Percentiles rank a stretch among this genome's conserved stretches.
Conservation (phyloP, 1,140 invertebrate species). For the Brachionus sp. region DNA sequence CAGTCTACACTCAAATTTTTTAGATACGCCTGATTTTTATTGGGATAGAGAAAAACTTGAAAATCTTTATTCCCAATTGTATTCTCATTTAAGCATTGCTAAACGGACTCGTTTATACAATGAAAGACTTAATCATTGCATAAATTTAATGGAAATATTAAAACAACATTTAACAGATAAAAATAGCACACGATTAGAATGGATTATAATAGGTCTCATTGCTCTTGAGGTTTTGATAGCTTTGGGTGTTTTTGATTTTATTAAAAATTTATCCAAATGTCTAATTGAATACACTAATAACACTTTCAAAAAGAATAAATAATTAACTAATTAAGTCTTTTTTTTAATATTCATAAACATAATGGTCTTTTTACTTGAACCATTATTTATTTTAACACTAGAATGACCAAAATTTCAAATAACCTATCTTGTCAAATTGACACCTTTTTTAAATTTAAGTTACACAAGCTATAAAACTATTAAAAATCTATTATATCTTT, state of each 20-base stretch:
- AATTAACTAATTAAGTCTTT: background rate
- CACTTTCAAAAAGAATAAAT: background rate
- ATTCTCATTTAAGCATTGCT: conserved; percentile 75
- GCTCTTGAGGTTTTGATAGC: conserved; percentile 74
- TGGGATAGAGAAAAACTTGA: conserved; percentile 82
- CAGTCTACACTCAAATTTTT: conserved; percentile 69
- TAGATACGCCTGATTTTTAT: conserved; percentile 93
- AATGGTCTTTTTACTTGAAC: background rate
- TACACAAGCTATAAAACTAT: too few relatives aligned
- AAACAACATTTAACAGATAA: conserved; percentile 80
- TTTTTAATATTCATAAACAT: background rate
- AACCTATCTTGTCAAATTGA: too few relatives aligned
- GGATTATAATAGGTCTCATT: conserved; percentile 93
- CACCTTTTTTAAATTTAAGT: too few relatives aligned
- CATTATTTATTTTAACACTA: too few relatives aligned
- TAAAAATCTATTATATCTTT: too few relatives aligned
- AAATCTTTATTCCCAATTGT: conserved; percentile 64
- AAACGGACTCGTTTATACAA: conserved; percentile 86
- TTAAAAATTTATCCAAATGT: background rate
- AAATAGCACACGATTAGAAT: conserved; percentile 81
- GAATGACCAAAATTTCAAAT: too few relatives aligned
- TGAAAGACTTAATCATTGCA: conserved; percentile 86
- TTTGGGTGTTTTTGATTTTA: conserved; percentile 23
- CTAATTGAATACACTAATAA: background rate
- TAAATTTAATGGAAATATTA: conserved; percentile 80